These are phyloP conservation scores for Garrulus glandarius DNA, from an alignment of 2,797 vertebrate species.

Conservation along the genomic window DNA sequence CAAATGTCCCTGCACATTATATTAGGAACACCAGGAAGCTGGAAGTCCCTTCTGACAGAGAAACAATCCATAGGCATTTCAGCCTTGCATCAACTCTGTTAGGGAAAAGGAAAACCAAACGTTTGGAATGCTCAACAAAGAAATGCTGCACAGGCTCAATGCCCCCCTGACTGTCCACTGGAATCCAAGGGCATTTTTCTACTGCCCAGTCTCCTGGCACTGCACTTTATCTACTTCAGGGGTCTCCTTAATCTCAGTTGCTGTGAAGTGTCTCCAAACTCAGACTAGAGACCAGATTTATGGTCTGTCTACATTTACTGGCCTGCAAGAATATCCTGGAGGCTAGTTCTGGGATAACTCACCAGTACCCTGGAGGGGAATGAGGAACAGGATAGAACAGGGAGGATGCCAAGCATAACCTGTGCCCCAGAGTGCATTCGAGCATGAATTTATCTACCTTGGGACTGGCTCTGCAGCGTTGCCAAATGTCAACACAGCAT, in stretches of 20 bases:
- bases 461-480: not conserved
- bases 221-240: not conserved
- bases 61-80: not conserved
- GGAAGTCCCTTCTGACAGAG: not conserved
- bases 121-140: not conserved
- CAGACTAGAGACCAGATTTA: not conserved
- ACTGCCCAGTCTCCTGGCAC: not conserved
- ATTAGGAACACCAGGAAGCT: not conserved
- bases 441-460: not conserved
- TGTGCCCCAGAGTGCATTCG: not conserved
- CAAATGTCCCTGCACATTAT: accelerated
- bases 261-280: not conserved
- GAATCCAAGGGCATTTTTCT: not conserved
- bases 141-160: not conserved
- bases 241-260: not conserved
- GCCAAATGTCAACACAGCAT: not conserved
- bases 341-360: not conserved
- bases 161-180: not conserved
- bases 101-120: not conserved
- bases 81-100: not conserved
- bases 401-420: not conserved
- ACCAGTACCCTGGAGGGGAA: not conserved
- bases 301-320: not conserved
- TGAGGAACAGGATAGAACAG: not conserved
- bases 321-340: not conserved